Evolutionary conservation across 2,797 vertebrate genomes (phyloP), one percentile per base, ranked within the genome.

Genomic region (Notamacropus eugenii): DNA sequence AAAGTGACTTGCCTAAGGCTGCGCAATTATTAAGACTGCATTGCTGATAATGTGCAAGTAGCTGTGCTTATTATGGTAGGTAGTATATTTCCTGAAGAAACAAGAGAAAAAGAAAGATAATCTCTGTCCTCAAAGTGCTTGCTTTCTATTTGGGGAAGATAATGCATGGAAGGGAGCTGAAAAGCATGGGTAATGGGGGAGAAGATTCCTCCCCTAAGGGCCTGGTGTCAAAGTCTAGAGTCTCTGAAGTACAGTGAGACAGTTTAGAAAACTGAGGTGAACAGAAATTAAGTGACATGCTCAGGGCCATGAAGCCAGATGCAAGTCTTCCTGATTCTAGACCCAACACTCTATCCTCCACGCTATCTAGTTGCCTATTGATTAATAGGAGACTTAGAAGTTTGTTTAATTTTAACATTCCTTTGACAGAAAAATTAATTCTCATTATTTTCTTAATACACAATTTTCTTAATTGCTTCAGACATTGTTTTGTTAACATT

Each of bases 11-110:
- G 22, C 74, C 14, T 40, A 14, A 10, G 22, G 22, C 19, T 3
- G 10, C 28, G 9, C 67, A 74, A 0, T 40, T 40, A 24, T 8
- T 13, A 67, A 67, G 62, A n/a, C 34, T 9, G 9, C 67, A 82
- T 82, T 40, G 1, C 34, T 82, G 40, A 2, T 40, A 74, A 19
- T 22, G 19, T 40, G 24, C 6, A 74, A 24, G n/a, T 82, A 82
- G 24, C 1, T 3, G n/a, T 19, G 74, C 46, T 16, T 8, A 46
- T 82, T 24, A n/a, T 2, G 0, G 4, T 1, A 34, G 5, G 19
- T 74, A 19, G 4, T 40, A 6, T 9, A 74, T 74, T 74, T 74
- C 16, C 34, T n/a, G 14, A 5, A 74, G 34, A 74, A n/a, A 27
- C 14, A 67, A n/a, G 31, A 0, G 52, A 67, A 67, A 67, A n/a